These are phyloP conservation scores for Decapterus maruadsi DNA, from an alignment of 2,797 vertebrate genomes.

Conservation along the genomic window DNA sequence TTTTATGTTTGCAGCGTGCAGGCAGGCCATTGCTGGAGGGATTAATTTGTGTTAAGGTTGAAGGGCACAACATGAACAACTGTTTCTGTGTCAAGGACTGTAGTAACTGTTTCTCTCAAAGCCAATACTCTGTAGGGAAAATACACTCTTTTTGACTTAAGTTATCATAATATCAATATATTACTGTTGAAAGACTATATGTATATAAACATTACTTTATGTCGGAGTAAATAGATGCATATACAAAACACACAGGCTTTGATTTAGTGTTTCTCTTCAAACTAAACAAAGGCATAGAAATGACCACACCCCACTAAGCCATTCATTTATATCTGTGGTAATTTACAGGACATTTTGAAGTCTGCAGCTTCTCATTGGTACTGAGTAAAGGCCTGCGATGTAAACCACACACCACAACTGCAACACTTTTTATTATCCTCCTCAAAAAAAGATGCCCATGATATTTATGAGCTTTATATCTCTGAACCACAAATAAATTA, in stretches of 20 bases:
- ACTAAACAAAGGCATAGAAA: constrained; percentile 12
- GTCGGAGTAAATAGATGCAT: constrained; percentile 19
- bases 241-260: constrained; percentile 29
- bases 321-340: constrained; percentile 46
- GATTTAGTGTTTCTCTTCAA: constrained; percentile 39
- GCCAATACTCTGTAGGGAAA: background rate
- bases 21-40: constrained; percentile 28
- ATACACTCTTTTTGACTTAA: background rate
- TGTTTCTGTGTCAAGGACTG: constrained; percentile 11
- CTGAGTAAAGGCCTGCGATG: constrained; percentile 42
- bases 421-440: constrained; percentile 62
- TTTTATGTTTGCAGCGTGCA: constrained; percentile 67
- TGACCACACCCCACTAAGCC: constrained; percentile 18
- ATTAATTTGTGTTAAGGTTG: constrained; percentile 56
- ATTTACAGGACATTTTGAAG: constrained; percentile 54
- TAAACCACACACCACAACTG: constrained; percentile 37
- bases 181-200: background rate
- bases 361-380: constrained; percentile 38
- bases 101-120: background rate
- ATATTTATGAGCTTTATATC: constrained; percentile 65
- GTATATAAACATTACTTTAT: constrained; percentile 29
- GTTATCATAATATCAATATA: background rate
- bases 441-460: constrained; percentile 46
- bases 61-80: constrained; percentile 46
- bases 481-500: constrained; percentile 48